Evolutionary conservation across 2,113 vertebrate genomes (phyloP), one percentile per base, ranked within the genome.

Genomic region (Zosterops hypoxanthus): DNA sequence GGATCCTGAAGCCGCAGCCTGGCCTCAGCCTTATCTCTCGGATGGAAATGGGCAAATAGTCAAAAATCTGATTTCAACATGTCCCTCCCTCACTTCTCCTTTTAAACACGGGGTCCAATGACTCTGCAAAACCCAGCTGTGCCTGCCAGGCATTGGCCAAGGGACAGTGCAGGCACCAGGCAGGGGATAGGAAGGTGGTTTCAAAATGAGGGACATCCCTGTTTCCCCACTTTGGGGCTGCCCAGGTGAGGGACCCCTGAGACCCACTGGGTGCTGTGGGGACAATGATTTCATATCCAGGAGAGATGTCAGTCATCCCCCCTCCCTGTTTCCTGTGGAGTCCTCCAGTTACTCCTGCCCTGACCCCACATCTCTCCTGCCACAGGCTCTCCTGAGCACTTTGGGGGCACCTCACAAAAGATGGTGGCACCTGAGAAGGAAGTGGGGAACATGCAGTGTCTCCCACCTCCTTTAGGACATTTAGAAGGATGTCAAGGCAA

Each of bases 21-120:
- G 77, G 61, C 34, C 87, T 92, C 86, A 26, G 39, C 50, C 75
- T 87, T 86, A 84, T 66, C 88, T 81, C 87, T 78, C 1, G 0
- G 31, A 78, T 96, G 87, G 75, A 87, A 86, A 56, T 2, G 47
- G 71, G 64, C 79, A 66, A 89, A 88, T 53, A 76, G 66, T 71
- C 47, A 55, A 83, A 71, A 90, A 76, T 59, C 20, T 41, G 64
- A 95, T 97, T 95, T 95, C 94, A 49, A 92, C 86, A 93, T 29
- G 76, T 93, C 88, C 88, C 85, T 96, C 88, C 85, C 85, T 94
- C 91, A 94, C 86, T 97, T 95, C 96, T 96, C 39, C 89, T 96
- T 95, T 97, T 70, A 49, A 46, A 50, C 69, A 65, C 59, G 3
- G n/a, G 65, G 53, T 55, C 46, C 5, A 16, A 79, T 95, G 91